Base-by-base conservation (phyloP, 2,888 invertebrate genomes). In the Gerris lacustris region DNA sequence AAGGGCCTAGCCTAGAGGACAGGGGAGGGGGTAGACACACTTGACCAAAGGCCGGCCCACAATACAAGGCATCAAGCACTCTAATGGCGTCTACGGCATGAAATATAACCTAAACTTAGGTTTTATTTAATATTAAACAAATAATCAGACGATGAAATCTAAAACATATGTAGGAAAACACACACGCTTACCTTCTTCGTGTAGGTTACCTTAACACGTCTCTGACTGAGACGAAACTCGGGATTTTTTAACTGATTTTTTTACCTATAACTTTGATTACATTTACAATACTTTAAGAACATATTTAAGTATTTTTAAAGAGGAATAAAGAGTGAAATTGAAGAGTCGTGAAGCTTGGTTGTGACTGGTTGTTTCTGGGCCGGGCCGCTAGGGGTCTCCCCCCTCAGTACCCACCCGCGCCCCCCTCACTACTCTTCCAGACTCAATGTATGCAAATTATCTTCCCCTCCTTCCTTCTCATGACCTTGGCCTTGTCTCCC, bases 371-470 rank as follows among this genome's bases (percentile, higher is more conserved):
- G 55, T 15, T 55, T 55, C 11, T 11, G 2, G 55, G 2, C 55
- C 55, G 55, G 55, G 55, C 55, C 55, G 15, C 55, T 55, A 55
- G 55, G 5, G 11, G 55, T 9, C 55, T 55, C 55, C 55, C 55
- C 5, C 55, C 11, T 55, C 55, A 31, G 31, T 31, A 55, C 15
- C 15, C 55, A 55, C 55, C 55, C 55, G 4, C 55, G 5, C 55
- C 55, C 55, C 55, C 15, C 55, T 55, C 5, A 15, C 55, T 55
- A 11, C 55, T 55, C 55, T 55, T 55, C 55, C 15, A 15, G 55
- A 55, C 15, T 55, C 55, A 55, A 55, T 55, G 55, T 55, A 55
- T 55, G 55, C 55, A 55, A 55, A 55, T 55, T 55, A 55, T 55
- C 55, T 55, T 5, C 55, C 55, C 31, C 31, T 31, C 31, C 31